Evolutionary conservation across 2,113 vertebrate species (phyloP).

Genomic region (Dolichotis patagonum): DNA sequence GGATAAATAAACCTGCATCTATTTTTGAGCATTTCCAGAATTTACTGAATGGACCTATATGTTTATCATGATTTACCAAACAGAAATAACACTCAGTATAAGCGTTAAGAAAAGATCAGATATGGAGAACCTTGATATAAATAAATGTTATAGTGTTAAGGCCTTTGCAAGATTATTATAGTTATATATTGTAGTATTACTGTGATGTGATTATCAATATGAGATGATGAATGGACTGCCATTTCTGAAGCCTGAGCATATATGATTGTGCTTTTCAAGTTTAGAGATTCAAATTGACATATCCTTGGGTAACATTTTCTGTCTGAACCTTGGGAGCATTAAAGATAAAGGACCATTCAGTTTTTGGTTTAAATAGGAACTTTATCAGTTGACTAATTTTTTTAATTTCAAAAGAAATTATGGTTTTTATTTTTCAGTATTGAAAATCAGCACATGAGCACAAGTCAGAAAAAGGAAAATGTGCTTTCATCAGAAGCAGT

Average conservation of each 20-base stretch:
- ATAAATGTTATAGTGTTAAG: not conserved
- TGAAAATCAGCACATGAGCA: conserved; percentile 82
- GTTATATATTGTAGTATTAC: not conserved
- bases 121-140: not conserved
- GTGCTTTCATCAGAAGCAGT: conserved; percentile 80
- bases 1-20: not conserved
- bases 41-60: not conserved
- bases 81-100: not conserved
- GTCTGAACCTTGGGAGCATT: not conserved
- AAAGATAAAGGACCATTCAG: not conserved
- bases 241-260: not conserved
- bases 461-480: conserved; percentile 85
- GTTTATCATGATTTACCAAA: conserved; percentile 15
- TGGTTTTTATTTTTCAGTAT: conserved; percentile 87
- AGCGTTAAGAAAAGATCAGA: not conserved
- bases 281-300: conserved; percentile 10
- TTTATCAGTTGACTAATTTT: conserved; percentile 35
- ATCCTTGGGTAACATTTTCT: conserved; percentile 18
- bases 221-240: not conserved
- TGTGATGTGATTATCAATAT: not conserved
- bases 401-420: conserved; percentile 68
- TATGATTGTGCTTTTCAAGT: conserved; percentile 12
- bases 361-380: conserved; percentile 22
- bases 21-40: conserved; percentile 6
- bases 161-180: not conserved